A percentile compares a stretch with the other conserved stretches of the same genome.
Evolutionary conservation across 2,888 invertebrate genomes (phyloP).

Genomic region (Phyllotreta cruciferae): DNA sequence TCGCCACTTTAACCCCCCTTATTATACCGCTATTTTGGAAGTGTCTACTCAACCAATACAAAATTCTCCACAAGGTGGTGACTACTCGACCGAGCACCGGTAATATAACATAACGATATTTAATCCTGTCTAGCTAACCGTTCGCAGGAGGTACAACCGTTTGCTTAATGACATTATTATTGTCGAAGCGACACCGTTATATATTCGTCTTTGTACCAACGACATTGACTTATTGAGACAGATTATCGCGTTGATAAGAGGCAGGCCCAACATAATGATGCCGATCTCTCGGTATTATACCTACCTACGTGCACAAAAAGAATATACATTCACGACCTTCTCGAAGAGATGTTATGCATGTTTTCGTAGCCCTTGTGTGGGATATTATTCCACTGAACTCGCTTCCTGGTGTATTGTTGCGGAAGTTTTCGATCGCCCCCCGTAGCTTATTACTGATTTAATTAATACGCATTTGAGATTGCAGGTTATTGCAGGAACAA

Average conservation of each 20-base stretch:
- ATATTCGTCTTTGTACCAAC: constrained; percentile 27
- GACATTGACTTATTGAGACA: constrained; percentile 32
- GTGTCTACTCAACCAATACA: too few relatives aligned
- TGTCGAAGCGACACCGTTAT: constrained; percentile 28
- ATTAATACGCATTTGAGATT: too few relatives aligned
- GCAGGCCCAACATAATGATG: constrained; percentile 23
- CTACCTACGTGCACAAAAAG: neutral
- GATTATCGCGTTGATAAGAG: constrained; percentile 28
- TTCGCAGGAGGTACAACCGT: constrained; percentile 25
- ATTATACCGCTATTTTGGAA: too few relatives aligned
- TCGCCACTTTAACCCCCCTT: neutral
- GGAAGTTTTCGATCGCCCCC: too few relatives aligned
- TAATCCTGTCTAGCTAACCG: neutral
- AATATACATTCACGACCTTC: constrained; percentile 21
- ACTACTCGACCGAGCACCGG: neutral
- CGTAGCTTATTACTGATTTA: too few relatives aligned
- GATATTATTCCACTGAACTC: too few relatives aligned
- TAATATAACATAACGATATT: neutral
- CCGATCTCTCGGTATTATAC: constrained; percentile 17
- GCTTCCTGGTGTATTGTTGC: too few relatives aligned
- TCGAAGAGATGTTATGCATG: neutral
- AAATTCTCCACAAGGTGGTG: neutral
- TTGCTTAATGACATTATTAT: constrained; percentile 35
- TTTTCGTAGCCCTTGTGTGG: too few relatives aligned
- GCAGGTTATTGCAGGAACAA: too few relatives aligned